phyloP scores from a whole-genome alignment of 2,113 vertebrate genomes.

The Carettochelys insculpta region DNA sequence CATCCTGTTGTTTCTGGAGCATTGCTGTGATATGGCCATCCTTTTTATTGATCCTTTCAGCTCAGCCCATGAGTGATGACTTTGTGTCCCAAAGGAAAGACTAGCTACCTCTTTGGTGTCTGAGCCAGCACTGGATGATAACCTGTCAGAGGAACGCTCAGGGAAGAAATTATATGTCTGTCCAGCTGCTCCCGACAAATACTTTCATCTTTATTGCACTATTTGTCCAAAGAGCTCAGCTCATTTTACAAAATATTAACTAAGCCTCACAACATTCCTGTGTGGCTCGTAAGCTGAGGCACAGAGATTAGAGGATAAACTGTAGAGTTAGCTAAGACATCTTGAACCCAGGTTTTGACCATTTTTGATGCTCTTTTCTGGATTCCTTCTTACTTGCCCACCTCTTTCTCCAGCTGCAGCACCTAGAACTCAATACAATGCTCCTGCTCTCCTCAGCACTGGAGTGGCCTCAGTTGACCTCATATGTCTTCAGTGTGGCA shows the following conservation, averaged over 20 bases:
- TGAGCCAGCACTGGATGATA: fast-evolving
- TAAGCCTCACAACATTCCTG: background rate
- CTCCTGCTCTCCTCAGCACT: background rate
- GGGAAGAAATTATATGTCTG: background rate
- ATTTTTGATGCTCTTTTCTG: background rate
- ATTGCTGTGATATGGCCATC: background rate
- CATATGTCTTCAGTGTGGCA: background rate
- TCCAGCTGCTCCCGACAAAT: background rate
- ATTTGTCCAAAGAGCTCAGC: background rate
- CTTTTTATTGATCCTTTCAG: background rate
- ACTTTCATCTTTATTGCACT: background rate
- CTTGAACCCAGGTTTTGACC: background rate
- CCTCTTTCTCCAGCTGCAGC: background rate
- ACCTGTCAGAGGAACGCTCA: background rate
- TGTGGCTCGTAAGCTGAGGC: background rate
- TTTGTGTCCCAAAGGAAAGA: background rate
- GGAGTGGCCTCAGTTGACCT: background rate
- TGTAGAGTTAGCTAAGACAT: background rate
- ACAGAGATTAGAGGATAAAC: background rate
- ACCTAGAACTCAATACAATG: background rate
- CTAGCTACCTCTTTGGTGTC: background rate
- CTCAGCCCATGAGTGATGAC: background rate
- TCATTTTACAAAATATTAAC: background rate
- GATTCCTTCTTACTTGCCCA: background rate
- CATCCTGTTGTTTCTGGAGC: background rate